Evolutionary conservation across 1,140 invertebrate species (phyloP).

Genomic region (Pinna nobilis): DNA sequence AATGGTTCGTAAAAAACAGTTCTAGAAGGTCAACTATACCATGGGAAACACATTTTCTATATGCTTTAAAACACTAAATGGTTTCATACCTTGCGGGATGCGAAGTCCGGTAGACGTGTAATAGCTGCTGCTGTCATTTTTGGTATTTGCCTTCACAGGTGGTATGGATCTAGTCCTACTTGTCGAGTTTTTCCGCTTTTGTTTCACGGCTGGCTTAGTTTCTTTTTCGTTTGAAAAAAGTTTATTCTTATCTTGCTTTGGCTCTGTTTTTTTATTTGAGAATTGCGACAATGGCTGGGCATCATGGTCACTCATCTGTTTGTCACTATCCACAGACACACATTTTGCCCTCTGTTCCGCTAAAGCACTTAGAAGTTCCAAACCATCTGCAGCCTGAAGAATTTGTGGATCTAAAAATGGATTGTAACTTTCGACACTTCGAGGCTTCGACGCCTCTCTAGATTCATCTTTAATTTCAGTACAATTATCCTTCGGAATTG

Average conservation of each 20-base stretch:
- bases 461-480: conserved; percentile 9
- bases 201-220: conserved; percentile 38
- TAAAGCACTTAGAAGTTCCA: conserved; percentile 87
- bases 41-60: no score
- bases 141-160: conserved; percentile 25
- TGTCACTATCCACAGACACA: conserved; percentile 41
- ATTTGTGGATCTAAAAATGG: conserved; percentile 68
- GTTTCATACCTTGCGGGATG: conserved; percentile 57
- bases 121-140: conserved; percentile 32
- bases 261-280: conserved; percentile 20
- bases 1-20: no score
- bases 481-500: neutral
- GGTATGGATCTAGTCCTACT: conserved; percentile 30
- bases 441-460: neutral
- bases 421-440: conserved; percentile 50
- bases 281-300: neutral
- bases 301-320: conserved; percentile 34
- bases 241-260: conserved; percentile 22
- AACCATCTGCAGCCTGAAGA: conserved; percentile 79
- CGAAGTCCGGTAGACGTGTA: conserved; percentile 53
- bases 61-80: no score
- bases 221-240: conserved; percentile 15
- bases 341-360: conserved; percentile 83
- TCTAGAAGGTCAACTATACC: no score
- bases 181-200: conserved; percentile 43